Evolutionary conservation across 2,797 vertebrate genomes (phyloP).

Genomic region (Poecilia gillii): DNA sequence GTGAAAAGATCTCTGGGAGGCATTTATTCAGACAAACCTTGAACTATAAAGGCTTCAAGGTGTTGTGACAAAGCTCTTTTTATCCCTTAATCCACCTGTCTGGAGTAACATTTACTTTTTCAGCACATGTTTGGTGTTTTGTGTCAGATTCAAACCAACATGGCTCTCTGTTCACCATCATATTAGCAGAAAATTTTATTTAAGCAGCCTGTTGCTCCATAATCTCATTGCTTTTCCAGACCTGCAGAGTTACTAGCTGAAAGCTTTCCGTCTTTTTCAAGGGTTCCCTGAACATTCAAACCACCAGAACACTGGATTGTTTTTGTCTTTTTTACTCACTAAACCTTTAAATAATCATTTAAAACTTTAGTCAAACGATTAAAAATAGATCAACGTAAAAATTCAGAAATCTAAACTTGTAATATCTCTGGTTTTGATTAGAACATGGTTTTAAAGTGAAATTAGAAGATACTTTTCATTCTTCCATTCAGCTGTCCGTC

Average conservation of each 20-base stretch:
- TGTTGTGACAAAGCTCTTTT: not conserved
- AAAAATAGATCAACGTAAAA: not conserved
- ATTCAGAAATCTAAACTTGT: not conserved
- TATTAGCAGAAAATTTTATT: constrained; percentile 54
- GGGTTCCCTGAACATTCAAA: not conserved
- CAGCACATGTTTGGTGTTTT: not conserved
- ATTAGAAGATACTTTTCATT: not conserved
- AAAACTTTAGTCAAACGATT: not conserved
- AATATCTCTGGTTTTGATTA: not conserved
- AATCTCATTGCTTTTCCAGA: constrained; percentile 56
- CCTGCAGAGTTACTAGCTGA: constrained; percentile 27
- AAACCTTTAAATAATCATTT: not conserved
- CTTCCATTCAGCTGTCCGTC: not conserved
- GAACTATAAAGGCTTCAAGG: not conserved
- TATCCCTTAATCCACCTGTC: not conserved
- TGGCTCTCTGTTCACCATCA: constrained; percentile 23
- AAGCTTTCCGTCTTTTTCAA: constrained; percentile 3
- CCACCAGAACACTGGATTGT: not conserved
- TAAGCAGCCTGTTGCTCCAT: constrained; percentile 43
- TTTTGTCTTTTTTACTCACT: not conserved
- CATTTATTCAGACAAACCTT: not conserved
- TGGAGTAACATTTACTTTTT: not conserved
- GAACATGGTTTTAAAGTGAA: not conserved
- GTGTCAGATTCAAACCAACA: constrained; percentile 25
- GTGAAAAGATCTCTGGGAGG: not conserved